A percentile compares a stretch with the other conserved stretches of the same genome.
Conservation (phyloP, 1,140 invertebrate species). For the Drosophila pseudoobscura region DNA sequence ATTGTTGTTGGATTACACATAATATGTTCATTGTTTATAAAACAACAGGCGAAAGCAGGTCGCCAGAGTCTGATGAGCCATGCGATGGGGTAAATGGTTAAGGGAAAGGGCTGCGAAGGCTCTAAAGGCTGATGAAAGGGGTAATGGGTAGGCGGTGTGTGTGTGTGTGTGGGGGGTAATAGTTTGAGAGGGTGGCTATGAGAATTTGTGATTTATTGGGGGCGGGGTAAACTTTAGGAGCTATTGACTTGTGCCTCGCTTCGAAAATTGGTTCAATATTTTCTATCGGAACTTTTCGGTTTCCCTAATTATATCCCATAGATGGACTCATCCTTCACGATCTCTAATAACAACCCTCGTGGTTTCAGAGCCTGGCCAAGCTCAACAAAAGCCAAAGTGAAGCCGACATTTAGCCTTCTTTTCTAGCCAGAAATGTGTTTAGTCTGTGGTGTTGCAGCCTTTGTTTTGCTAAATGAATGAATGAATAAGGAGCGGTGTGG, state of each 20-base stretch:
- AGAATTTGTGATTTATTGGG: no score
- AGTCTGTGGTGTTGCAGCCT: conserved; percentile 33
- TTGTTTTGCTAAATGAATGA: conserved; percentile 67
- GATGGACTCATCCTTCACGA: no score
- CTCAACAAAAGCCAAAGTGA: conserved; percentile 5
- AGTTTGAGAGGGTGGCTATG: no score
- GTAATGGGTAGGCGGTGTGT: neutral
- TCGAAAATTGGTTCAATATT: no score
- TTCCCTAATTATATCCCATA: no score
- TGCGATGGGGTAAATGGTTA: conserved; percentile 9
- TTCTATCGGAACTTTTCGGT: no score
- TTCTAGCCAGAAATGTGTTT: conserved; percentile 25
- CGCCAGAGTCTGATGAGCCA: conserved; percentile 44
- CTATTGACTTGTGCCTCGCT: no score
- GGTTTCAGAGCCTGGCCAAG: neutral
- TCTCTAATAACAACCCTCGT: no score
- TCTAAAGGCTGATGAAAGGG: conserved; percentile 5
- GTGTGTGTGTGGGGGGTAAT: no score
- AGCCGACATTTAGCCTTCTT: conserved; percentile 19
- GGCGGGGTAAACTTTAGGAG: no score
- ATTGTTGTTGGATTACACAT: conserved; percentile 50
- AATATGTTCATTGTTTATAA: conserved; percentile 76
- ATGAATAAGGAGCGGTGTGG: conserved; percentile 20
- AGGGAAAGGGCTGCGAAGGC: neutral
- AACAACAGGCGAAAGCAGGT: conserved; percentile 64